Evolutionary conservation across 2,888 invertebrate genomes (phyloP), one percentile per base, ranked within the genome.

Genomic region (Diaprepes abbreviatus): DNA sequence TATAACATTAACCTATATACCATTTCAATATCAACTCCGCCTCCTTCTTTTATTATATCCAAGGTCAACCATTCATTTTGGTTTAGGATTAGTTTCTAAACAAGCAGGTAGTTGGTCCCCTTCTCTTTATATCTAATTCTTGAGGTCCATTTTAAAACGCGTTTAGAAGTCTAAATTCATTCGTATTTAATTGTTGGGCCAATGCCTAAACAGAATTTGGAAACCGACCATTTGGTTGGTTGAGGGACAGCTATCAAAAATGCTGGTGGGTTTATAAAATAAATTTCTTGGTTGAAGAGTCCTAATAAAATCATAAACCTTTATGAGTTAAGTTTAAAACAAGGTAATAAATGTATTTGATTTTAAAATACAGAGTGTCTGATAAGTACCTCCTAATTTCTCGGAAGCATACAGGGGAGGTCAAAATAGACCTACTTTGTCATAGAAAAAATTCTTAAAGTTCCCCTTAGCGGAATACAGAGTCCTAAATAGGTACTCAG

Each of bases 71-170:
- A 50, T 50, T 50, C 48, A 50, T 50, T 50, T 28, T 9, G 48
- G 12, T 31, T 59, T 59, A 45, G 45, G 19, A 45, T 45, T 43
- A 48, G 38, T 10, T 62, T 35, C 50, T 62, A 62, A 62, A 50
- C 62, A 45, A 62, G 50, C 48, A 62, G 50, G 62, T 50, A 62
- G 62, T 35, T 62, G 33, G 48, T 43, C 45, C 60, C 45, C 62
- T 50, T 50, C 62, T 62, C 52, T 62, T 62, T 48, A 36, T 36
- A 21, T 35, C 62, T 62, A 62, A 50, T 62, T 50, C 48, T 62
- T 48, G 19, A 7, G 19, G 1, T n/a, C 48, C 60, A 60, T 60
- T 62, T 50, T 35, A 36, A 38, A 50, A 62, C 50, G 24, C 36
- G 62, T 50, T 62, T 50, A 50, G 50, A 62, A 62, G 19, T 50